These are phyloP conservation scores for Littorina saxatilis DNA, from an alignment of 1,140 invertebrate genomes.

Conservation along the genomic window DNA sequence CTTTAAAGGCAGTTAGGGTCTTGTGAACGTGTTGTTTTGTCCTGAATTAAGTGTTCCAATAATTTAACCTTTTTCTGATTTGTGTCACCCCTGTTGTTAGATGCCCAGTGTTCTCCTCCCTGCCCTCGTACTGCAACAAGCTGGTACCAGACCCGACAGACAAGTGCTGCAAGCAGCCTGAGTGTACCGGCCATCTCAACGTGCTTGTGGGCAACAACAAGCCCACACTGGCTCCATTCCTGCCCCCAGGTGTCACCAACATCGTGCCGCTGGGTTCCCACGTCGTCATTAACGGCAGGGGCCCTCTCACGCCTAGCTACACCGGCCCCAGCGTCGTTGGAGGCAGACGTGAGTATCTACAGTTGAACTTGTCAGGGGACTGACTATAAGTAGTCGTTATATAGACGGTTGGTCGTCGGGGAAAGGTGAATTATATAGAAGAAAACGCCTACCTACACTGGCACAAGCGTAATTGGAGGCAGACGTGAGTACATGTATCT, in stretches of 20 bases:
- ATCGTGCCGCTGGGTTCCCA: conserved; percentile 52
- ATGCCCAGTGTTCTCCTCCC: conserved; percentile 47
- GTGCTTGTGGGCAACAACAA: conserved; percentile 38
- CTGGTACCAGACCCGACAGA: conserved; percentile 50
- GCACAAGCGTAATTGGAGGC: too few relatives aligned
- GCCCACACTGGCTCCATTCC: conserved; percentile 42
- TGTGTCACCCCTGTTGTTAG: too few relatives aligned
- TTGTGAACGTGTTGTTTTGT: too few relatives aligned
- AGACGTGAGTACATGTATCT: too few relatives aligned
- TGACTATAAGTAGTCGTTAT: too few relatives aligned
- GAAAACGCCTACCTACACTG: too few relatives aligned
- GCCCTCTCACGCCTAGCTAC: not conserved
- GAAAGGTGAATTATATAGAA: too few relatives aligned
- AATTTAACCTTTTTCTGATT: too few relatives aligned
- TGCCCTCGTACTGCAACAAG: conserved; percentile 48
- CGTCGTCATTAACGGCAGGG: conserved; percentile 31
- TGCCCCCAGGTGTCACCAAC: conserved; percentile 43
- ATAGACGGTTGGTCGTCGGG: too few relatives aligned
- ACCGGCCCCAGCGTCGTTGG: not conserved
- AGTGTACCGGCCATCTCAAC: conserved; percentile 42
- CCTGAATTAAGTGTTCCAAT: too few relatives aligned
- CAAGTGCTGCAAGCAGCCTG: conserved; percentile 48
- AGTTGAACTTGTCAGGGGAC: too few relatives aligned
- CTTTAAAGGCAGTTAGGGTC: too few relatives aligned
- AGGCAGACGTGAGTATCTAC: conserved; percentile 20